These are phyloP conservation scores for Tyto alba DNA, from an alignment of 2,113 vertebrate species.

Conservation along the genomic window DNA sequence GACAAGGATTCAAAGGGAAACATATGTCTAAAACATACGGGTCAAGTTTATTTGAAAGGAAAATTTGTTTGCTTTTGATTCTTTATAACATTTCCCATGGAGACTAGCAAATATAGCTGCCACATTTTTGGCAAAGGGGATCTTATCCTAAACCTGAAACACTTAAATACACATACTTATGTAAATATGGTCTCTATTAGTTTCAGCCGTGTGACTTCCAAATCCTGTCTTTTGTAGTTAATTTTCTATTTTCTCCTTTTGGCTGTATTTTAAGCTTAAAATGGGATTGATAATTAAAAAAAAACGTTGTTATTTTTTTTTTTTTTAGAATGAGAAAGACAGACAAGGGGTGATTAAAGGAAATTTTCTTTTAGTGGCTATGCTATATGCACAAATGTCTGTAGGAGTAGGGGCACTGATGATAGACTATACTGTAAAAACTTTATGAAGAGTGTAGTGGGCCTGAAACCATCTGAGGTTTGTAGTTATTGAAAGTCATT, in stretches of 20 bases:
- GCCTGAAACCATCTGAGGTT: neutral
- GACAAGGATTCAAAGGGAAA: neutral
- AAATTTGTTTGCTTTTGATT: constrained; percentile 42
- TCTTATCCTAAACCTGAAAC: constrained; percentile 3
- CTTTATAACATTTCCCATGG: constrained; percentile 3
- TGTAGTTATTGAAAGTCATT: neutral
- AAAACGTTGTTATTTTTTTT: neutral
- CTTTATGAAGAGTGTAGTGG: neutral
- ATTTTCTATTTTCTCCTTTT: neutral
- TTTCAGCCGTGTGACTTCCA: neutral
- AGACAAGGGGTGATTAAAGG: neutral
- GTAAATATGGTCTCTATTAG: constrained; percentile 6
- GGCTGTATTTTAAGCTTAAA: neutral
- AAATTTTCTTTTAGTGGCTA: neutral
- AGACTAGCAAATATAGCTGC: constrained; percentile 12
- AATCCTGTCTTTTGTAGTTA: neutral
- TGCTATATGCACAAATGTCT: neutral
- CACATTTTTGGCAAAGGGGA: constrained; percentile 34
- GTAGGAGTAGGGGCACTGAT: neutral
- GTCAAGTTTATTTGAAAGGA: constrained; percentile 32
- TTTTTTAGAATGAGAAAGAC: neutral
- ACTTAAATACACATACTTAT: neutral
- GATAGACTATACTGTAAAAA: neutral
- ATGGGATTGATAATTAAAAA: neutral
- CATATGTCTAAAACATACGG: neutral